phyloP scores from a whole-genome alignment of 1,140 invertebrate species.

The Achatina immaculata region DNA sequence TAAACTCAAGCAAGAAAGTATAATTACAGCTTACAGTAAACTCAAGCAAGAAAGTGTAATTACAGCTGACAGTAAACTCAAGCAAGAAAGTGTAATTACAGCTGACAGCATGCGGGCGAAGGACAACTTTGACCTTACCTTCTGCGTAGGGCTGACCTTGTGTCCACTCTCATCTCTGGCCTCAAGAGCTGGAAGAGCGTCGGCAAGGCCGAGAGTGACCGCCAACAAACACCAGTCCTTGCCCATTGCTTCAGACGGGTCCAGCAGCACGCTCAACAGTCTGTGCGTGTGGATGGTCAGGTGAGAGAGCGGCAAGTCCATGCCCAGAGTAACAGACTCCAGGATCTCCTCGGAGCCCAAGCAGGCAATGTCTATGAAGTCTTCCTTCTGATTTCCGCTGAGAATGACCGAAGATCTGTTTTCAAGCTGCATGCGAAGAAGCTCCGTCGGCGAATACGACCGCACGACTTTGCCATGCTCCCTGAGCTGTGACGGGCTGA shows the following conservation, averaged over 20 bases:
- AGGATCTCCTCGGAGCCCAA: slow-evolving; percentile 75
- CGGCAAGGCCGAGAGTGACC: slow-evolving; percentile 79
- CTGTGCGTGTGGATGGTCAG: slow-evolving; percentile 74
- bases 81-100: too few relatives aligned
- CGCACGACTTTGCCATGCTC: slow-evolving; percentile 75
- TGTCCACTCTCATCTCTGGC: slow-evolving; percentile 71
- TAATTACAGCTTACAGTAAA: too few relatives aligned
- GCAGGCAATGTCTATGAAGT: slow-evolving; percentile 79
- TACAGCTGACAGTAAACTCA: too few relatives aligned
- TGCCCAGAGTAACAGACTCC: slow-evolving; percentile 63
- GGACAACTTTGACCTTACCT: too few relatives aligned
- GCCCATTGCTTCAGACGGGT: slow-evolving; percentile 84
- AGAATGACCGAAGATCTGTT: slow-evolving; percentile 54
- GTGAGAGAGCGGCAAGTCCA: slow-evolving; percentile 74
- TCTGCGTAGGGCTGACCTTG: slow-evolving; percentile 58
- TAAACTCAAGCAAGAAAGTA: too few relatives aligned
- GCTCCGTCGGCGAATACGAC: slow-evolving; percentile 76
- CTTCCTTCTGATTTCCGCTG: slow-evolving; percentile 77
- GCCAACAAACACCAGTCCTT: slow-evolving; percentile 87
- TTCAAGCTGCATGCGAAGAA: slow-evolving; percentile 73
- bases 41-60: too few relatives aligned
- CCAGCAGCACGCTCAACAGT: slow-evolving; percentile 76
- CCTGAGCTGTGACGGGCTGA: slow-evolving; percentile 76
- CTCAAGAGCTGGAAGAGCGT: slow-evolving; percentile 73
- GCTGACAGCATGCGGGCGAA: too few relatives aligned